These are phyloP conservation scores for Centropus bengalensis DNA, from an alignment of 2,113 vertebrate genomes.

Conservation along the genomic window DNA sequence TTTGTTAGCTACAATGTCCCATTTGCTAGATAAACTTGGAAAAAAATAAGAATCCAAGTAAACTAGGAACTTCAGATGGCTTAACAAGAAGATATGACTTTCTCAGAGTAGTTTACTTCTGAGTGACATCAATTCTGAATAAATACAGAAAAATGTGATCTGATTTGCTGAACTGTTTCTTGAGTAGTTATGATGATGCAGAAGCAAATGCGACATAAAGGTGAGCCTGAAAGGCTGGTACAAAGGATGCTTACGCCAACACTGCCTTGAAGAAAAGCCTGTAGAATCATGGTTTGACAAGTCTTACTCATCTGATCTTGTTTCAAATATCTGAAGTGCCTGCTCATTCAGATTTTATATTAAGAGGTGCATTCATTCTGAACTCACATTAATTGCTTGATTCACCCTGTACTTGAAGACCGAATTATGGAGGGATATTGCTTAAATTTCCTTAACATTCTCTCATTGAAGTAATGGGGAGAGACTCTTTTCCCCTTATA, in stretches of 20 bases:
- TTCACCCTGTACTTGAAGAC: neutral
- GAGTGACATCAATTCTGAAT: neutral
- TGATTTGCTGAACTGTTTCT: neutral
- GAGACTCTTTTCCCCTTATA: neutral
- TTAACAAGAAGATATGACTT: neutral
- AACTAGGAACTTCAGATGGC: neutral
- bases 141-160: neutral
- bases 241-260: neutral
- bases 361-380: neutral
- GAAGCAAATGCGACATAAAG: neutral
- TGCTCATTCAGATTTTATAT: neutral
- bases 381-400: neutral
- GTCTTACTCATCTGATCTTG: fast-evolving
- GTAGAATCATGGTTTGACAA: neutral
- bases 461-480: neutral
- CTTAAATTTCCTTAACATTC: neutral
- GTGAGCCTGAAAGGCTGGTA: neutral
- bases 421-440: neutral
- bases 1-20: neutral
- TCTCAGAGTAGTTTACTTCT: neutral
- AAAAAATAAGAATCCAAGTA: neutral
- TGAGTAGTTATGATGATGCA: neutral
- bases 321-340: neutral
- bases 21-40: neutral
- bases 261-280: neutral